Evolutionary conservation across 2,888 invertebrate genomes (phyloP).

Genomic region (Biston betularia): DNA sequence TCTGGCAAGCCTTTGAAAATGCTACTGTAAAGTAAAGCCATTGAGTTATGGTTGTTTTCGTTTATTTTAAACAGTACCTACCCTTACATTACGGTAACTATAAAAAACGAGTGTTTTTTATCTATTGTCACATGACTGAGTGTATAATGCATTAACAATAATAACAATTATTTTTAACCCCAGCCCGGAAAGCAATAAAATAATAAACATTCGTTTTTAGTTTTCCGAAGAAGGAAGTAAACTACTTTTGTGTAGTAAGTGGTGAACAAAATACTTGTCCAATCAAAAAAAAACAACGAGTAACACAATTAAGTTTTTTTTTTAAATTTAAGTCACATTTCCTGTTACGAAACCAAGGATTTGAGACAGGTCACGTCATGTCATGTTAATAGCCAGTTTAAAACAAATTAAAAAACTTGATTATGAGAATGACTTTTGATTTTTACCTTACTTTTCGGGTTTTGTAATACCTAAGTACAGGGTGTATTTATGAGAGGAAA

Average conservation of each 20-base stretch:
- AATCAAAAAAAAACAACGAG: neutral
- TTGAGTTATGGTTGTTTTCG: no score
- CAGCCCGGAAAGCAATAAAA: no score
- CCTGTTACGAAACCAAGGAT: conserved; percentile 1
- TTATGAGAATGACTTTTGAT: neutral
- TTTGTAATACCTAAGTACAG: no score
- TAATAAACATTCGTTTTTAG: neutral
- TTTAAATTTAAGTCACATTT: neutral
- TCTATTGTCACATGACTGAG: no score
- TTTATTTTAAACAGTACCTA: no score
- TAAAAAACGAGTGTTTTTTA: no score
- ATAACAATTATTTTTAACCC: no score
- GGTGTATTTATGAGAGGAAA: no score
- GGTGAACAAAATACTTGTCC: neutral
- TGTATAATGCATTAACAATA: no score
- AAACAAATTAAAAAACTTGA: neutral
- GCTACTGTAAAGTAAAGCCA: no score
- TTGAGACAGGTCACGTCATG: neutral
- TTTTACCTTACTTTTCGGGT: neutral
- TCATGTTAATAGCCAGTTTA: conserved; percentile 1
- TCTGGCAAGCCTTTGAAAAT: no score
- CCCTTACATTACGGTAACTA: no score
- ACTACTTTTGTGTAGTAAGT: neutral
- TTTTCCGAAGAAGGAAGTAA: neutral
- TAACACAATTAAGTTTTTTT: neutral